These are phyloP conservation scores for Bufo gargarizans DNA, from an alignment of 2,113 vertebrate genomes.

Conservation along the genomic window DNA sequence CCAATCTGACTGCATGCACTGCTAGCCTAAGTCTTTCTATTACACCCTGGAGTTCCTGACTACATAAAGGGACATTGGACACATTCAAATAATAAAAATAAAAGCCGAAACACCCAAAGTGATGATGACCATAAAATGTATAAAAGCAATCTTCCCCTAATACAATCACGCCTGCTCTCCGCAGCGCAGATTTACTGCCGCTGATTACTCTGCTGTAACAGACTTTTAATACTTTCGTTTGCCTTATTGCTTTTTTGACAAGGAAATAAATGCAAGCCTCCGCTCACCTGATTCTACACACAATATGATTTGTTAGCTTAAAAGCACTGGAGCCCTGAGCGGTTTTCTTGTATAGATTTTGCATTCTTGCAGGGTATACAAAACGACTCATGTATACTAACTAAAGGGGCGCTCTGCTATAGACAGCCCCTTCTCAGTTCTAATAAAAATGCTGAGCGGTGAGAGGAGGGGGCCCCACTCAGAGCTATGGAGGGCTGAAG, in stretches of 20 bases:
- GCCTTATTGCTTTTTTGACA: constrained; percentile 39
- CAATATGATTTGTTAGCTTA: constrained; percentile 9
- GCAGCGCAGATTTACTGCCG: constrained; percentile 17
- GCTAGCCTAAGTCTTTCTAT: neutral
- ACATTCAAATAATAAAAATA: constrained; percentile 19
- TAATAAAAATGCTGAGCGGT: neutral
- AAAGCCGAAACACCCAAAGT: constrained; percentile 17
- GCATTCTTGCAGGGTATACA: neutral
- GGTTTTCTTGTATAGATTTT: neutral
- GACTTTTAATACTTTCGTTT: constrained; percentile 32
- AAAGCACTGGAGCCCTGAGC: neutral
- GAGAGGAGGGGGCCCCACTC: too few relatives aligned
- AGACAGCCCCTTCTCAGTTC: neutral
- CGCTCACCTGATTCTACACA: neutral
- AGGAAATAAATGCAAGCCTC: constrained; percentile 31
- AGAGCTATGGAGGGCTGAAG: too few relatives aligned
- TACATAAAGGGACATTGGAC: constrained; percentile 24
- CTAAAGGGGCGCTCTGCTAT: neutral
- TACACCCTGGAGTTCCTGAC: constrained; percentile 16
- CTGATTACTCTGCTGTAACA: constrained; percentile 4
- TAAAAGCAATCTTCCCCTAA: constrained; percentile 19
- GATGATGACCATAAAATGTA: constrained; percentile 31
- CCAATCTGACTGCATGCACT: neutral
- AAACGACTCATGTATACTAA: neutral
- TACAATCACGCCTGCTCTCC: constrained; percentile 9